Evolutionary conservation across 2,797 vertebrate genomes (phyloP).

Genomic region (Alcedo atthis): DNA sequence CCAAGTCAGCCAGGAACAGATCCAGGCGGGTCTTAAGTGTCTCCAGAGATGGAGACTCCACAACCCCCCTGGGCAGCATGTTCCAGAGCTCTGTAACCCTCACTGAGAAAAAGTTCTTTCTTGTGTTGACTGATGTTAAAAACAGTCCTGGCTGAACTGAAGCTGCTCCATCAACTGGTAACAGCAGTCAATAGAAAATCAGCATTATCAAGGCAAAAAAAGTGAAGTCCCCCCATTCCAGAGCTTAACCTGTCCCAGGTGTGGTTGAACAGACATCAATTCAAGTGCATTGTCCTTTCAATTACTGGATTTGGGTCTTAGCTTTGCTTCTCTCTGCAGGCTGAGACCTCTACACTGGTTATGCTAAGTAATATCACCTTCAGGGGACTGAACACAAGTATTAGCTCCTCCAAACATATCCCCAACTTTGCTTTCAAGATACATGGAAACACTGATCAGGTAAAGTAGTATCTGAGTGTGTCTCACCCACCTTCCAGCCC

Average conservation of each 20-base stretch:
- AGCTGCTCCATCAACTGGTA: background rate
- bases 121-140: background rate
- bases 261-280: background rate
- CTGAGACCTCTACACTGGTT: background rate
- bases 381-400: background rate
- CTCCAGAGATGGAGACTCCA: no score
- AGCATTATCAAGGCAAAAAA: background rate
- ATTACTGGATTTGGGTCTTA: background rate
- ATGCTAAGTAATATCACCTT: background rate
- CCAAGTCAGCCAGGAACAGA: no score
- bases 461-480: background rate
- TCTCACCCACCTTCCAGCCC: background rate
- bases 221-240: background rate
- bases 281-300: background rate
- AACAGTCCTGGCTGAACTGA: background rate
- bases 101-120: no score
- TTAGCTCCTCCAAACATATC: background rate
- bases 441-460: background rate
- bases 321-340: no score
- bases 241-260: background rate
- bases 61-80: no score
- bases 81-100: no score
- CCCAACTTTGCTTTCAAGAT: background rate
- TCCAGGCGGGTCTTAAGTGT: no score
- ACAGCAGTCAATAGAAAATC: background rate